Evolutionary conservation across 2,797 vertebrate genomes (phyloP).

Genomic region (Chrosomus eos): DNA sequence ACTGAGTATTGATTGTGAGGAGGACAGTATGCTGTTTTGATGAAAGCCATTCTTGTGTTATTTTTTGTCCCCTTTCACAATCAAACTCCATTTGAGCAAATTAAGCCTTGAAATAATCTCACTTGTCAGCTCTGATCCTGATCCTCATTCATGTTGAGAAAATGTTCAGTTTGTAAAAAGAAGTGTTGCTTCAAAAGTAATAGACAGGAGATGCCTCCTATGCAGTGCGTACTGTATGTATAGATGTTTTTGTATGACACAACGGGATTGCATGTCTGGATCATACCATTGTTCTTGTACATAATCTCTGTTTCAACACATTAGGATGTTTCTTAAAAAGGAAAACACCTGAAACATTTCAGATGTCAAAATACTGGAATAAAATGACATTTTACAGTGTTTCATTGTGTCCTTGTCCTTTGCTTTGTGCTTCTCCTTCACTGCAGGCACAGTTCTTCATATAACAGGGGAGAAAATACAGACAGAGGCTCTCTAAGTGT

Average conservation of each 20-base stretch:
- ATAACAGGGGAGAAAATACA: not conserved
- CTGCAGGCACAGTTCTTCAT: not conserved
- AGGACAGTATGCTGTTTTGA: not conserved
- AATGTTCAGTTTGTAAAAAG: slow-evolving; percentile 26
- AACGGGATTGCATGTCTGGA: slow-evolving; percentile 79
- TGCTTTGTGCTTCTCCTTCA: not conserved
- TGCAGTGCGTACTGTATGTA: slow-evolving; percentile 29
- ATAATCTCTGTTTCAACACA: slow-evolving; percentile 84
- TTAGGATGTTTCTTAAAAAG: slow-evolving; percentile 78
- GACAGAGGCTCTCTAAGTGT: not conserved
- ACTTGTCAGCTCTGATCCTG: not conserved
- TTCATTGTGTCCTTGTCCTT: not conserved
- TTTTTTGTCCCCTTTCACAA: not conserved
- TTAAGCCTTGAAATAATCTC: slow-evolving; percentile 6
- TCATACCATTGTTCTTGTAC: slow-evolving; percentile 69
- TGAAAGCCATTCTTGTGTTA: not conserved
- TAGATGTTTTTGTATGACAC: slow-evolving; percentile 65
- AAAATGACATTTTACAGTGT: slow-evolving; percentile 58
- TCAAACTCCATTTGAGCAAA: not conserved
- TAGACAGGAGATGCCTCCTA: slow-evolving; percentile 9
- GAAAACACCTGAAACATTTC: slow-evolving; percentile 50
- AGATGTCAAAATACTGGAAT: slow-evolving; percentile 66
- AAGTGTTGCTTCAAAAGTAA: slow-evolving; percentile 20
- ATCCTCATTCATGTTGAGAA: not conserved
- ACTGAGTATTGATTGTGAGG: not conserved